Evolutionary conservation across 2,888 invertebrate species (phyloP).

Genomic region (Cyaniris semiargus): DNA sequence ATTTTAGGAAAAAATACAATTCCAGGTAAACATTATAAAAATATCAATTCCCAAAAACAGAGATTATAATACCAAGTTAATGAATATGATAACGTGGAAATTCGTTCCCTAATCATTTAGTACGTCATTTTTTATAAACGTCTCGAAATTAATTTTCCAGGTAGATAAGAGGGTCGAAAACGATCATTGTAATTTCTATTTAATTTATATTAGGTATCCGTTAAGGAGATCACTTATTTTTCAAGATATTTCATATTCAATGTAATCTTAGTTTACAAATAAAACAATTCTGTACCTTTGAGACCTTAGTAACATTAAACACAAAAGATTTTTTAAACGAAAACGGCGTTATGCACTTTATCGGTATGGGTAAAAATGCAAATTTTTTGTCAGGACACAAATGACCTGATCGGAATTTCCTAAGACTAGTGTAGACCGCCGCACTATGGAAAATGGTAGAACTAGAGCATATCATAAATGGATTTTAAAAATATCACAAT

Average conservation of each 20-base stretch:
- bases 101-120: not conserved
- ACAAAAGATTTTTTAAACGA: not conserved
- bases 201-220: conserved; percentile 8
- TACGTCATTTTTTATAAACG: conserved; percentile 5
- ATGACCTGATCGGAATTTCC: too few relatives aligned
- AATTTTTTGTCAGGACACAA: too few relatives aligned
- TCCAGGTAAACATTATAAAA: not conserved
- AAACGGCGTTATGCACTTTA: too few relatives aligned
- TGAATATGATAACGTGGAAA: conserved; percentile 16
- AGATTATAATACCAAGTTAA: conserved; percentile 13
- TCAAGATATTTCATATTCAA: not conserved
- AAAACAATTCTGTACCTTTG: not conserved
- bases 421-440: too few relatives aligned
- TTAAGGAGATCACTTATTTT: conserved; percentile 1
- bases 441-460: too few relatives aligned
- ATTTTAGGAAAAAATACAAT: not conserved
- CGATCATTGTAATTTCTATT: not conserved
- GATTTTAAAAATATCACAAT: too few relatives aligned
- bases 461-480: too few relatives aligned
- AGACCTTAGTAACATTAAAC: not conserved
- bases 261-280: not conserved
- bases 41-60: not conserved
- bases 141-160: conserved; percentile 21
- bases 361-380: too few relatives aligned
- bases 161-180: not conserved